These are phyloP conservation scores for Parapsyche elsis DNA, from an alignment of 1,140 invertebrate genomes.

Conservation along the genomic window DNA sequence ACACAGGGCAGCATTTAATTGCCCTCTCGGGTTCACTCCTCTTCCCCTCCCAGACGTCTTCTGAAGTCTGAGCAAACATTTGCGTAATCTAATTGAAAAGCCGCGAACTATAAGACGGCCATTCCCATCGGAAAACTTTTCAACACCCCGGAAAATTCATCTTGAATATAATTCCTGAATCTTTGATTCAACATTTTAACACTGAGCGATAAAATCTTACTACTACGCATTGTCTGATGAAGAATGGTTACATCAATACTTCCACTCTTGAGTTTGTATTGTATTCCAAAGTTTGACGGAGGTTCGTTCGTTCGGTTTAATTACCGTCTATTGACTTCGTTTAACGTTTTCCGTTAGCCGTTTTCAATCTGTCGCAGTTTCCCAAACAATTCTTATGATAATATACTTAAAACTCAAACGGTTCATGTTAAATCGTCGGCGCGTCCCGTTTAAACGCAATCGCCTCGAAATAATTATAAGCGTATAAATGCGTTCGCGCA, in stretches of 20 bases:
- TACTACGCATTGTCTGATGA: not conserved
- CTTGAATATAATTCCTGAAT: not conserved
- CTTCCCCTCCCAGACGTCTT: not conserved
- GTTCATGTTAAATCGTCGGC: too few relatives aligned
- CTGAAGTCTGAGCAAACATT: conserved; percentile 24
- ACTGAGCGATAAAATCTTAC: not conserved
- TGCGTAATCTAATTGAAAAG: conserved; percentile 34
- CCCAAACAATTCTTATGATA: too few relatives aligned
- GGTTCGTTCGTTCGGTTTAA: too few relatives aligned
- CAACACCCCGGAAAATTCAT: not conserved
- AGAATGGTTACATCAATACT: too few relatives aligned
- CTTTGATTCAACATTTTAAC: not conserved
- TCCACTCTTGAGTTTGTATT: too few relatives aligned
- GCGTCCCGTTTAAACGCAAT: too few relatives aligned
- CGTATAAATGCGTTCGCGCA: not conserved
- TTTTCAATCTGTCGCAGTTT: too few relatives aligned
- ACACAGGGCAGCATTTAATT: conserved; percentile 48
- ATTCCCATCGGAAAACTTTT: conserved; percentile 3
- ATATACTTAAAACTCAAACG: too few relatives aligned
- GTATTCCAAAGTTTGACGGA: too few relatives aligned
- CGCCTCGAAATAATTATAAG: too few relatives aligned
- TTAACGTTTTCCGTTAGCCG: too few relatives aligned
- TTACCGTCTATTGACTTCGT: too few relatives aligned
- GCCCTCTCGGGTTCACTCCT: conserved; percentile 7
- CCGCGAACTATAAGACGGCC: not conserved